Evolutionary conservation across 2,888 invertebrate species (phyloP), one percentile per base, ranked within the genome.

Genomic region (Danaus chrysippus): DNA sequence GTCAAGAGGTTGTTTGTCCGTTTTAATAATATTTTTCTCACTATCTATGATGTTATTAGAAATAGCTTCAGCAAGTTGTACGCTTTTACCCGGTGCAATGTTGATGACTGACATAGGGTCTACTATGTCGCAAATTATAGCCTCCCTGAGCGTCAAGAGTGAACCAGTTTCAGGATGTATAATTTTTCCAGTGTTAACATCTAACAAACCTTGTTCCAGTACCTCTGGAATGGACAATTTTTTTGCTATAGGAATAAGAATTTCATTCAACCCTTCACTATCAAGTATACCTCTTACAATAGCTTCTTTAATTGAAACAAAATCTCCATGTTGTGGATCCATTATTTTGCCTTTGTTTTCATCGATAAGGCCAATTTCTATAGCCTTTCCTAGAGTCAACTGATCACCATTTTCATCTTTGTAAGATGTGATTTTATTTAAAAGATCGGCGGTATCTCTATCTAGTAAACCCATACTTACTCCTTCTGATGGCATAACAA

Each of bases 121-220:
- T 57, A 98, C 93, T 71, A 98, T 95, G 75, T 98, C 97, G 81
- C 96, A 96, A 72, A 95, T 93, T 58, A 98, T 95, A 34, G 98
- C 96, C 92, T 97, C 95, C 71, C 94, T 92, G 66, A 98, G 89
- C 61, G 95, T 94, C 59, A 98, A 89, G 66, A 94, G 93, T 70
- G 92, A 93, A 1, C 97, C 97, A 19, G 96, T 95, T 86, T 97
- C 97, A 1, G 97, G 97, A 82, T 97, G 97, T 70, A 98, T 93
- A 64, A 97, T 94, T 85, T 94, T 95, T 67, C 94, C 93, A 12
- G 93, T 93, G 42, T 86, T 83, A 5, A 93, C 93, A 79, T 96
- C 96, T 70, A 98, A 92, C 42, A 98, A 92, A 56, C 98, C 98
- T 86, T 97, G 97, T 69, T 94, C 93, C 68, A 96, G 93, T 54